Evolutionary conservation across 2,888 invertebrate species (phyloP).

Genomic region (Ametastegia equiseti): DNA sequence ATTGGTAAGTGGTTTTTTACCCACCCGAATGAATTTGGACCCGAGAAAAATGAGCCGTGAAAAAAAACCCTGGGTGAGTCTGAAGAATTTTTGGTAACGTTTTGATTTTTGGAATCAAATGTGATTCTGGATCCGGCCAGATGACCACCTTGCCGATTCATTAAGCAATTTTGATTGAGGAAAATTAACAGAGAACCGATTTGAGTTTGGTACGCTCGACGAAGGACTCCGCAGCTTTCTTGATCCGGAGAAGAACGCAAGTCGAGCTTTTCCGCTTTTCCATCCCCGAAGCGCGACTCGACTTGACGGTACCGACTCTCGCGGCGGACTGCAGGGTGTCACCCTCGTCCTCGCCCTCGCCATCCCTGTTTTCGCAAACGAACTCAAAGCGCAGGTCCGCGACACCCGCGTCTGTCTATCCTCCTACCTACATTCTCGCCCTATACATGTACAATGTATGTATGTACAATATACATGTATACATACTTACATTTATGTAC

Average conservation of each 20-base stretch:
- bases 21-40: no score
- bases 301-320: constrained; percentile 63
- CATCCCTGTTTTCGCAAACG: constrained; percentile 56
- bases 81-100: neutral
- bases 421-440: neutral
- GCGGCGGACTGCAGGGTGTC: constrained; percentile 75
- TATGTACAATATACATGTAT: neutral
- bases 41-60: no score
- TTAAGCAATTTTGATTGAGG: neutral
- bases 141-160: neutral
- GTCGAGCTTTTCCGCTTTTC: neutral
- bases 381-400: constrained; percentile 52
- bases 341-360: constrained; percentile 69
- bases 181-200: neutral
- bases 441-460: neutral
- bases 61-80: no score
- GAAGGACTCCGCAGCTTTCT: neutral
- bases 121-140: neutral
- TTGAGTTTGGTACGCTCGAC: no score
- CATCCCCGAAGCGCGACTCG: neutral
- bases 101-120: neutral
- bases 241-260: neutral
- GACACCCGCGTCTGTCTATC: constrained; percentile 51
- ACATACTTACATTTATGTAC: neutral
- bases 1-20: no score